These are phyloP conservation scores for Anomalospiza imberbis DNA, from an alignment of 2,797 vertebrate genomes.

Conservation along the genomic window DNA sequence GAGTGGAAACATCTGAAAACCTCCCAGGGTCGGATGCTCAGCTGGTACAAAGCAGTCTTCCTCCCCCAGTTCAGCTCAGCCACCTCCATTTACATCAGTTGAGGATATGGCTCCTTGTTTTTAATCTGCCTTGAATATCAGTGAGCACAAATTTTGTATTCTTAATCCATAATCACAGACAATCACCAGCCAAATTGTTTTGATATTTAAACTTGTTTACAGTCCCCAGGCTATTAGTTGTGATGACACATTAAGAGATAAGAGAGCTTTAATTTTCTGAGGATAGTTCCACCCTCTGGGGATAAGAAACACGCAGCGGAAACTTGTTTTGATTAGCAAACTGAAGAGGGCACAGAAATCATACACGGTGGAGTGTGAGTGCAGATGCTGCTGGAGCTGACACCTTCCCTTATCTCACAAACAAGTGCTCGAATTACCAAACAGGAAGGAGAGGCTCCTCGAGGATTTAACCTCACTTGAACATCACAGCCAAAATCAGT, in stretches of 20 bases:
- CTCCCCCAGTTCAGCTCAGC: not conserved
- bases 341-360: constrained; percentile 34
- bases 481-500: not conserved
- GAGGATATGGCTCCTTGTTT: not conserved
- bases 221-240: constrained; percentile 64
- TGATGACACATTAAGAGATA: constrained; percentile 69
- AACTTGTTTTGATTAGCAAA: constrained; percentile 59
- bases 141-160: constrained; percentile 10
- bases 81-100: not conserved
- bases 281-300: constrained; percentile 40
- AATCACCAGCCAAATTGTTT: constrained; percentile 58
- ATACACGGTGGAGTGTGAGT: not conserved
- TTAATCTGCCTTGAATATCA: constrained; percentile 22
- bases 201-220: constrained; percentile 69
- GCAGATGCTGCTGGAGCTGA: not conserved
- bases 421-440: not conserved
- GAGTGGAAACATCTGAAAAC: not conserved
- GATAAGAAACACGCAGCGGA: constrained; percentile 14
- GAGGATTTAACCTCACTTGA: not conserved
- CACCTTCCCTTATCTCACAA: constrained; percentile 14
- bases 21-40: not conserved
- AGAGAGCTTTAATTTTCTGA: constrained; percentile 65
- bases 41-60: not conserved
- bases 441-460: not conserved
- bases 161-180: constrained; percentile 57